These are phyloP conservation scores for Artemia franciscana DNA, from an alignment of 1,140 invertebrate species.

Conservation along the genomic window DNA sequence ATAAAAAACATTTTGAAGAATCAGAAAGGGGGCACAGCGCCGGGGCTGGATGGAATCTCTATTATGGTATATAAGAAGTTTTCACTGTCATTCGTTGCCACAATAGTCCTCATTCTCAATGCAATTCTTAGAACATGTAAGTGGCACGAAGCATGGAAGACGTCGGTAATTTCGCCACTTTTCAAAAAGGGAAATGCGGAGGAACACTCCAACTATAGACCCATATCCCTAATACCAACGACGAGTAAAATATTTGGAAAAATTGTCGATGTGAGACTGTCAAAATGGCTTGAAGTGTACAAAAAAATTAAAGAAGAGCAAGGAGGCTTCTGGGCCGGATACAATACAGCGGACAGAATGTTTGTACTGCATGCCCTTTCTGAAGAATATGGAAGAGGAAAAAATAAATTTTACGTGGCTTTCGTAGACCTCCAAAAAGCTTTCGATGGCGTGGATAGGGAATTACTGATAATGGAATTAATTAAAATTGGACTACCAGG, in stretches of 20 bases:
- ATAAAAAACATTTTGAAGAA: not conserved
- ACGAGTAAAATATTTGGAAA: not conserved
- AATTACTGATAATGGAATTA: not conserved
- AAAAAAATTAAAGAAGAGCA: not conserved
- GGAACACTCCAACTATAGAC: not conserved
- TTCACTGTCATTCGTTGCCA: not conserved
- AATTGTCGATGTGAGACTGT: not conserved
- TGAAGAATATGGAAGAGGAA: not conserved
- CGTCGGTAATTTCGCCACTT: not conserved
- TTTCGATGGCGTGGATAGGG: not conserved
- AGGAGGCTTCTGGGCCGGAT: not conserved
- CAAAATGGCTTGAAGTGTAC: not conserved
- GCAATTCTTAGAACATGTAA: not conserved
- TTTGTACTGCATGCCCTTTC: not conserved
- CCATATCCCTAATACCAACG: not conserved
- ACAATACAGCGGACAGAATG: not conserved
- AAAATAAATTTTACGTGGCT: not conserved
- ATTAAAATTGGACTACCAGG: not conserved
- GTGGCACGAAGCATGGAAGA: not conserved
- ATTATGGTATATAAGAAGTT: not conserved
- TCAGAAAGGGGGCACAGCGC: not conserved
- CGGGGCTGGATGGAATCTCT: not conserved
- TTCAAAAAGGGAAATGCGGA: not conserved
- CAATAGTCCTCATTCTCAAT: not conserved
- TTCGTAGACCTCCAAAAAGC: not conserved